Percentiles rank a stretch among this genome's conserved stretches.
phyloP scores from a whole-genome alignment of 2,113 vertebrate species.

The Calidris pugnax region DNA sequence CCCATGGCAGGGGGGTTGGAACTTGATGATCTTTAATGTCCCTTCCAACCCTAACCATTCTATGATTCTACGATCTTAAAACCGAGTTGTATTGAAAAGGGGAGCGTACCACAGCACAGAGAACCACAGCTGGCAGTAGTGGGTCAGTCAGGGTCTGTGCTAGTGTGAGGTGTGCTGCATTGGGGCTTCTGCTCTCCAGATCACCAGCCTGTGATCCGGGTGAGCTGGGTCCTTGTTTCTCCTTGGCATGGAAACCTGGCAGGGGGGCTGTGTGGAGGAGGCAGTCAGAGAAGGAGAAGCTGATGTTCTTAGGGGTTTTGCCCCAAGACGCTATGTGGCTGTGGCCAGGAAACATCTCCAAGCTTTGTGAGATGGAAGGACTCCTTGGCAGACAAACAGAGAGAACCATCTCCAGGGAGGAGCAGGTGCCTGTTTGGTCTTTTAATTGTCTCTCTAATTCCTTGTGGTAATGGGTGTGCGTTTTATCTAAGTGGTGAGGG shows the following conservation, averaged over 20 bases:
- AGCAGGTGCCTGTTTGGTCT: neutral
- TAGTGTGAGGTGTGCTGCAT: neutral
- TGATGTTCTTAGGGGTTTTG: neutral
- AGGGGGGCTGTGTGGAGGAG: neutral
- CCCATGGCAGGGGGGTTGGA: too few species aligned
- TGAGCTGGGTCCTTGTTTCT: neutral
- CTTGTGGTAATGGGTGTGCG: neutral
- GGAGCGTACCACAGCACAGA: neutral
- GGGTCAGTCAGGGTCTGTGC: neutral
- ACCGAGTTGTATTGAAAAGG: neutral
- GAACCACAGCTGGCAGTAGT: neutral
- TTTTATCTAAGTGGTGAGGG: neutral
- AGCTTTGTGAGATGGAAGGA: neutral
- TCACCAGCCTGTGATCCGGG: accelerated
- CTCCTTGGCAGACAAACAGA: neutral
- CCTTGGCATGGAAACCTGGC: neutral
- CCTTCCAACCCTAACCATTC: too few species aligned
- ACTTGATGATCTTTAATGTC: too few species aligned
- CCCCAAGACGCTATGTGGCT: neutral
- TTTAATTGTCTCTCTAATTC: neutral
- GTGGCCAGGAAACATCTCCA: neutral
- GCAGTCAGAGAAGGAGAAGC: neutral
- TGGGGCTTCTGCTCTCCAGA: neutral
- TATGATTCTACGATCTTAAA: neutral
- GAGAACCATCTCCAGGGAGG: neutral